Percentiles rank a stretch among this genome's conserved stretches.
Conservation (phyloP, 2,888 invertebrate genomes). For the Drosophila hamatofila region DNA sequence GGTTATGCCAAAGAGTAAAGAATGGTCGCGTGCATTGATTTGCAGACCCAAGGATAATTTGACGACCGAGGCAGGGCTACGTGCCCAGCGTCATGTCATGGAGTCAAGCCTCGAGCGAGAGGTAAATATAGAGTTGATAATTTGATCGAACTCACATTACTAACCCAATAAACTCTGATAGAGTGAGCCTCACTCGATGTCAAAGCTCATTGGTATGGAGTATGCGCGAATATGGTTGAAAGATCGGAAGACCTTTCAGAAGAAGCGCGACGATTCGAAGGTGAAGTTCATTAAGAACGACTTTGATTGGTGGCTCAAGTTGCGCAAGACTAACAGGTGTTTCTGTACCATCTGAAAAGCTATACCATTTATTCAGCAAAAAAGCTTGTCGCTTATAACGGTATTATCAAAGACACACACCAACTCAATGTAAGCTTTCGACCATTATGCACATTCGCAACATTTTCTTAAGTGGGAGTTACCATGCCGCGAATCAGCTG, state of each 20-base stretch:
- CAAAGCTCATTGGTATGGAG: conserved; percentile 59
- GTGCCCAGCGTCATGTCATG: conserved; percentile 43
- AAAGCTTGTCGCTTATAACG: conserved; percentile 29
- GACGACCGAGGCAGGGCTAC: conserved; percentile 51
- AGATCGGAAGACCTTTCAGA: conserved; percentile 58
- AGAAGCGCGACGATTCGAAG: conserved; percentile 33
- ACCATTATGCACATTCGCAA: not conserved
- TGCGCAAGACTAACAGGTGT: conserved; percentile 55
- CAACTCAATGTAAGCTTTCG: conserved; percentile 38
- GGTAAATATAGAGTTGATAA: conserved; percentile 40
- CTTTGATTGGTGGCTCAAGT: conserved; percentile 69
- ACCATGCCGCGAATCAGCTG: conserved; percentile 1
- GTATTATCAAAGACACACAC: conserved; percentile 40
- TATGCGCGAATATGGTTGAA: conserved; percentile 68
- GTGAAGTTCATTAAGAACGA: conserved; percentile 69
- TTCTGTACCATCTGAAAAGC: conserved; percentile 53
- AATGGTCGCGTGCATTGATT: conserved; percentile 61
- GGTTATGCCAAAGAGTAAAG: conserved; percentile 27
- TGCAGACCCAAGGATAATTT: conserved; percentile 69
- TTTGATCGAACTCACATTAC: not conserved
- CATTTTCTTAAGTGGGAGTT: not conserved
- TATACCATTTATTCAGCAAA: not conserved
- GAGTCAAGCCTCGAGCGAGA: conserved; percentile 62
- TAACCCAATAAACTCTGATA: conserved; percentile 5
- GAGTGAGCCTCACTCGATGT: conserved; percentile 55